Percentiles rank a stretch among this genome's conserved stretches.
phyloP scores from a whole-genome alignment of 1,140 invertebrate genomes.

The Lerema accius region DNA sequence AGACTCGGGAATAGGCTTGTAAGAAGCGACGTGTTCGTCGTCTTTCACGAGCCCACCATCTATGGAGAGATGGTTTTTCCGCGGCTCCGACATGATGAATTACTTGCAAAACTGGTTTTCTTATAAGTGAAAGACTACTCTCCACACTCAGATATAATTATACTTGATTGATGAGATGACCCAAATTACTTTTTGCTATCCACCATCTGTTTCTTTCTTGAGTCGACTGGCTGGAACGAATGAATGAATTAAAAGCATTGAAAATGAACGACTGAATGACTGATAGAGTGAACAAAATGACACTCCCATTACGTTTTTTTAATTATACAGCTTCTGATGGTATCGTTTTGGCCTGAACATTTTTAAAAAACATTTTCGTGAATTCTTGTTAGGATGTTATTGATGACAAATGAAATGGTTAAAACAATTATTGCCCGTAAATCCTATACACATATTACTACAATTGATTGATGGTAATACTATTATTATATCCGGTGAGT shows the following conservation, averaged over 20 bases:
- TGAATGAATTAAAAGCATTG: constrained; percentile 16
- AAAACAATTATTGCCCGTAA: too few relatives aligned
- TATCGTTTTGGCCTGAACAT: too few relatives aligned
- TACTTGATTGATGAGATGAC: constrained; percentile 37
- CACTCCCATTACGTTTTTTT: too few relatives aligned
- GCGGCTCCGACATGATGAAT: constrained; percentile 73
- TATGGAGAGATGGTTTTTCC: constrained; percentile 74
- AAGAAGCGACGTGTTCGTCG: constrained; percentile 77
- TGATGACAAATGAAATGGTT: too few relatives aligned
- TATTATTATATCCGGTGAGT: too few relatives aligned
- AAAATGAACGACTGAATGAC: not conserved
- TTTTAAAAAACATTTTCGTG: too few relatives aligned
- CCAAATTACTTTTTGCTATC: constrained; percentile 21
- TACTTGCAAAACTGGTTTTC: constrained; percentile 48
- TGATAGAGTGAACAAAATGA: too few relatives aligned
- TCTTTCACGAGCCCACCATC: constrained; percentile 75
- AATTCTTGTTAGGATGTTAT: too few relatives aligned
- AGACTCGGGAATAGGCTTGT: constrained; percentile 84
- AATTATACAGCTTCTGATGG: too few relatives aligned
- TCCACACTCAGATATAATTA: constrained; percentile 47
- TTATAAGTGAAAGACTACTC: constrained; percentile 44
- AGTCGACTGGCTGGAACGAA: not conserved
- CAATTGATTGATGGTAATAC: too few relatives aligned
- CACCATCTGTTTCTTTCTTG: constrained; percentile 40
- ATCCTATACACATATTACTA: too few relatives aligned